Evolutionary conservation across 1,140 invertebrate species (phyloP).

Genomic region (Harpegnathos saltator): DNA sequence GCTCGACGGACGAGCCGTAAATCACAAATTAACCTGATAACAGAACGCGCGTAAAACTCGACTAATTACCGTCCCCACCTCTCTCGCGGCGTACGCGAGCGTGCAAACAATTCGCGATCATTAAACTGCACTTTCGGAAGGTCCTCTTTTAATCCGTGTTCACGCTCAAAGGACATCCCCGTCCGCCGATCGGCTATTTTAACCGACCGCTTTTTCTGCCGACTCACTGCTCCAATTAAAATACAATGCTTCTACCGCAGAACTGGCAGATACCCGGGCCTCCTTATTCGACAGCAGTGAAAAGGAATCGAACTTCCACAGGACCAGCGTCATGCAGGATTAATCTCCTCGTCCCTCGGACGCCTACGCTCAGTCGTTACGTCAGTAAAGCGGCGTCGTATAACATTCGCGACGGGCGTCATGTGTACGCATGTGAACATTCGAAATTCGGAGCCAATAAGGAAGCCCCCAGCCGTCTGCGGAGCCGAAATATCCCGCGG

Average conservation of each 20-base stretch:
- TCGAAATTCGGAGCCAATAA: constrained; percentile 20
- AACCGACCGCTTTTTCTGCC: too few species aligned
- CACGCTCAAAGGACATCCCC: too few species aligned
- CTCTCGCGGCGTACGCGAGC: neutral
- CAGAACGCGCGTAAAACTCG: neutral
- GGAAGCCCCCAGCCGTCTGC: neutral
- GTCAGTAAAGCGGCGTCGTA: too few species aligned
- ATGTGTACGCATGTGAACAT: constrained; percentile 38
- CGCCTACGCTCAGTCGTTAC: constrained; percentile 2
- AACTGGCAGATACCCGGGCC: neutral
- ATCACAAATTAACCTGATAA: neutral
- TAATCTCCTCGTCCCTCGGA: neutral
- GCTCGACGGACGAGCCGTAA: constrained; percentile 10
- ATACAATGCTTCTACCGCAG: neutral
- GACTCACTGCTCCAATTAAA: too few species aligned
- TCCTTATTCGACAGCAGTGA: neutral
- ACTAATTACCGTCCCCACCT: neutral
- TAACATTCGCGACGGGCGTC: neutral
- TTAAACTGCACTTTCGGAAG: neutral
- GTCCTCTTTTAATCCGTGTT: neutral
- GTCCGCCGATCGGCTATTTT: too few species aligned
- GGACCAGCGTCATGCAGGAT: constrained; percentile 8
- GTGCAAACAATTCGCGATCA: neutral
- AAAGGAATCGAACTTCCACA: neutral
- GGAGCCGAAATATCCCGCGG: constrained; percentile 37